These are phyloP conservation scores for Tachina grossa DNA, from an alignment of 2,888 invertebrate species.

Conservation along the genomic window DNA sequence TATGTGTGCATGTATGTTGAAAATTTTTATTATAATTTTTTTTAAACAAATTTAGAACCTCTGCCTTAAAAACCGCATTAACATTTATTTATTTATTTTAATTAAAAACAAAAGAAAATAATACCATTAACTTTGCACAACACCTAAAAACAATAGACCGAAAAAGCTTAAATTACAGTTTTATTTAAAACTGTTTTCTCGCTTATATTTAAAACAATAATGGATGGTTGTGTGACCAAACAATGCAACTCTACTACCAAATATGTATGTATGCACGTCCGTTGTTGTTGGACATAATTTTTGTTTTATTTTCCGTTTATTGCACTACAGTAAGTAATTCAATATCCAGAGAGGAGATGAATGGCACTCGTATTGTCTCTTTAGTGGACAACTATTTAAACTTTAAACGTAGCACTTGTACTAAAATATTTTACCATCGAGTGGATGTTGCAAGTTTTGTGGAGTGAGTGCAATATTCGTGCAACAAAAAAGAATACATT, in stretches of 20 bases:
- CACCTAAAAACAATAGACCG: conserved; percentile 37
- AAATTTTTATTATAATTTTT: too few relatives aligned
- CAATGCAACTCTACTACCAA: conserved; percentile 26
- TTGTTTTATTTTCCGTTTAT: conserved; percentile 30
- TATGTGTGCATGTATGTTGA: not conserved
- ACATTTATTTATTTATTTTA: conserved; percentile 39
- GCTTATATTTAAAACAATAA: conserved; percentile 39
- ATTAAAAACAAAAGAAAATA: conserved; percentile 14
- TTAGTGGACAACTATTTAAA: conserved; percentile 17
- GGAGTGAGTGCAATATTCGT: conserved; percentile 51
- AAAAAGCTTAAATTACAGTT: conserved; percentile 59
- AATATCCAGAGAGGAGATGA: conserved; percentile 30
- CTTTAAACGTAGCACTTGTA: conserved; percentile 1
- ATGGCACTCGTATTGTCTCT: conserved; percentile 10
- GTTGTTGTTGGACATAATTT: conserved; percentile 15
- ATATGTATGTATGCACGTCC: not conserved
- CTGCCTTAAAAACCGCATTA: not conserved
- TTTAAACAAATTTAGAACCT: too few relatives aligned
- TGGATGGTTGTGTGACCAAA: conserved; percentile 31
- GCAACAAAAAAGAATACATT: conserved; percentile 21
- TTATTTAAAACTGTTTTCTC: conserved; percentile 42
- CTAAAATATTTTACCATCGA: not conserved
- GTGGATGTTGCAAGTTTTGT: conserved; percentile 12
- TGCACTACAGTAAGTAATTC: conserved; percentile 39
- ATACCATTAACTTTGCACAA: not conserved